Evolutionary conservation across 2,797 vertebrate genomes (phyloP), one percentile per base, ranked within the genome.

Genomic region (Mycteria americana): DNA sequence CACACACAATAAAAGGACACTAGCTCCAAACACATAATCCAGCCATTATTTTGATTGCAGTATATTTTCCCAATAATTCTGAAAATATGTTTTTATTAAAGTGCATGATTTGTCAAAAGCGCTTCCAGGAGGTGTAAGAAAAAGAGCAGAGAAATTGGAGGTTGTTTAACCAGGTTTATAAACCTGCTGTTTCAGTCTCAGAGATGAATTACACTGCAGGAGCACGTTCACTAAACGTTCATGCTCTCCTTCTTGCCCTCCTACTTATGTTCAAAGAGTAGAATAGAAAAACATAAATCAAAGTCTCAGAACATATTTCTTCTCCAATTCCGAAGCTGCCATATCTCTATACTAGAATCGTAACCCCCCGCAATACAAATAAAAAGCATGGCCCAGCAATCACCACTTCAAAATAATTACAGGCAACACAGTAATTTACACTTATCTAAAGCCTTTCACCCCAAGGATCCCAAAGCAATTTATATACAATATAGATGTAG

Each of bases 271-370:
- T 97, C 95, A 96, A 95, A 97, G 94, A 95, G 77, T 63, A 89
- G 89, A 95, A 96, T 78, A 86, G 94, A 95, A 96, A 96, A 95
- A 93, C 91, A 96, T 96, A 97, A 97, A 96, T 97, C 96, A 97
- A 95, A 94, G 81, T 76, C 81, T 75, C 48, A 76, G 86, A 93
- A 88, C 46, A 33, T 88, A 93, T 91, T 92, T 95, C 82, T 95
- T 54, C 79, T 92, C 76, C 87, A 88, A 31, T 94, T 95, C 88
- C 1, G 0, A 94, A 93, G 76, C 89, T 92, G 85, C 94, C 80
- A 70, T 96, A 92, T 93, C 94, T 96, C 75, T 89, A 56, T 41
- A 69, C 39, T 39, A 62, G 89, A 85, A 88, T 86, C 89, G 88
- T 75, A 96, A 94, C 78, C 60, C 76, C 65, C 56, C 4, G 6